Evolutionary conservation across 1,140 invertebrate species (phyloP).

Genomic region (Caenorhabditis inopinata): DNA sequence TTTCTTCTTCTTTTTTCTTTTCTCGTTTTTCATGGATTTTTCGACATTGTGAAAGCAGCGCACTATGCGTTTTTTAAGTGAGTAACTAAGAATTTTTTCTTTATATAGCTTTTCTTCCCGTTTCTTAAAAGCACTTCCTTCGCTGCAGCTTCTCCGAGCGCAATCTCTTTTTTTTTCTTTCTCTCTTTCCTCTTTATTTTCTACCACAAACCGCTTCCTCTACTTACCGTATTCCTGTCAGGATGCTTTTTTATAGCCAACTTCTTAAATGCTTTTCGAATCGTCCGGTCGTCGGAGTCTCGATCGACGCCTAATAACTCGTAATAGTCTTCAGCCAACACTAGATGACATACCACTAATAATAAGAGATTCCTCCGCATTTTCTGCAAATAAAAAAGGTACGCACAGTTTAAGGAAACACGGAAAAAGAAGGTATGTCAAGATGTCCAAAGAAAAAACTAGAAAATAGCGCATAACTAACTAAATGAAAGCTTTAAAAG

Average conservation of each 20-base stretch:
- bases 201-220: too few species aligned
- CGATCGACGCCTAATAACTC: slow-evolving; percentile 75
- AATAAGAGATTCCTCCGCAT: neutral
- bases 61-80: too few species aligned
- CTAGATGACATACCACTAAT: neutral
- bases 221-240: slow-evolving; percentile 77
- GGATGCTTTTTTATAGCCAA: slow-evolving; percentile 79
- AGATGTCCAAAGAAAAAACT: neutral
- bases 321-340: slow-evolving; percentile 70
- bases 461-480: neutral
- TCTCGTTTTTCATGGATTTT: too few species aligned
- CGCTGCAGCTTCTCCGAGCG: too few species aligned
- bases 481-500: too few species aligned
- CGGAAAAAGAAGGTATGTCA: neutral
- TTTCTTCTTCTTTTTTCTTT: too few species aligned
- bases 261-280: slow-evolving; percentile 80
- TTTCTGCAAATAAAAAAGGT: neutral
- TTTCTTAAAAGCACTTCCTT: too few species aligned
- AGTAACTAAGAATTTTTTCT: too few species aligned
- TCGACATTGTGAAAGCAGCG: too few species aligned
- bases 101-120: too few species aligned
- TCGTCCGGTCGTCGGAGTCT: slow-evolving; percentile 76
- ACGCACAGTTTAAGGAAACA: neutral
- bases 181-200: too few species aligned
- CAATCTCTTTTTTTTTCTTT: too few species aligned